Base-by-base conservation (phyloP, 2,113 vertebrate species). In the Plestiodon gilberti region DNA sequence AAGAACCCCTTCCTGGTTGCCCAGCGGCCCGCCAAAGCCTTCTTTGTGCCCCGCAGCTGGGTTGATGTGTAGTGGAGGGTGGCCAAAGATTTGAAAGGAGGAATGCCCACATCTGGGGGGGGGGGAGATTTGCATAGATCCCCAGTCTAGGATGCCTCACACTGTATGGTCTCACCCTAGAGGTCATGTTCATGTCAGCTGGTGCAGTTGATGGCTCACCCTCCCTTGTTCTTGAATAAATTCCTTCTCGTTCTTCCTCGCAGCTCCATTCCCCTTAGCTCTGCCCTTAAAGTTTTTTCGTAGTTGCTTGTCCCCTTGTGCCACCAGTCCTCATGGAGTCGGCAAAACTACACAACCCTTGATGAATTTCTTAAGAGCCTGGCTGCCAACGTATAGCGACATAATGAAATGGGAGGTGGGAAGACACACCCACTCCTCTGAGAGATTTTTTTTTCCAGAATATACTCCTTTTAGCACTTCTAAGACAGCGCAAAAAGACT, bases 381-480 rank as follows among this genome's bases (percentile, higher is more conserved):
- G 67, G n/a, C 59, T 88, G 35, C 43, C 8, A 8, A 48, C 78
- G 61, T 57, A 0, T 0, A 87, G 71, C n/a, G 76, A 77, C 48
- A 11, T 81, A 33, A 40, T 1, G 48, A 85, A 59, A 18, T 38
- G 40, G 52, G 77, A 74, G 79, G 76, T 77, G 86, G 48, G 73
- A 83, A 89, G 20, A 13, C 7, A n/a, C 13, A 4, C n/a, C 38
- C 10, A 22, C 35, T 78, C 38, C 84, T 81, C 69, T 87, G 91
- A 85, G 73, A 43, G 80, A 55, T 83, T 82, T 87, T 91, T 81
- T 35, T 87, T 91, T 81, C 35, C 87, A 88, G 93, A 90, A 93
- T 43, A 86, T 92, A 89, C 86, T 88, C 55, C 91, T 81, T 85
- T 67, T 91, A 82, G 43, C 43, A 82, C 62, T 2, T 79, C 76